Base-by-base conservation (phyloP, 2,888 invertebrate genomes). In the Toxonevra muliebris region DNA sequence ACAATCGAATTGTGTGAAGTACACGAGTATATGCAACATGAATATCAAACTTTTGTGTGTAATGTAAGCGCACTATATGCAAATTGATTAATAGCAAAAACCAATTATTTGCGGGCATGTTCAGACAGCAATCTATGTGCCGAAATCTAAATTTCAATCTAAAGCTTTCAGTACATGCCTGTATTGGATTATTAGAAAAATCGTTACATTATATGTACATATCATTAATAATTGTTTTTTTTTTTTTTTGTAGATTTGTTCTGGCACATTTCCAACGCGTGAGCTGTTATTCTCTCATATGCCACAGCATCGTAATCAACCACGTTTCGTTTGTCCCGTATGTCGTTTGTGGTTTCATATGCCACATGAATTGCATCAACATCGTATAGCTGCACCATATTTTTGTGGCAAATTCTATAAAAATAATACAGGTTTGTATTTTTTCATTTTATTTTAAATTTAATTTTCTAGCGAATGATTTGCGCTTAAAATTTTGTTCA, bases 1-100 rank as follows among this genome's bases (percentile, higher is more conserved):
- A 80, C 78, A 12, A 79, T 82, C 64, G 75, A 77, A 19, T 77
- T 80, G 41, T 82, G 83, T 69, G 82, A 82, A 65, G 73, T 77
- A 54, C 82, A 82, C 70, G 82, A 82, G 71, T 82, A 78, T 57
- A 79, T 78, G 73, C 79, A 82, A 42, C 81, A 82, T 62, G 83
- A 82, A 62, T 79, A 82, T 67, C 76, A 77, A 3, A 77, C 72
- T 63, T 82, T 76, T 74, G 77, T 80, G 42, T 82, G 82, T 75
- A 82, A 82, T 73, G 81, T 82, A 79, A 76, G 82, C 70, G 65
- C 40, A 30, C 30, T 7, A 30, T 30, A 30, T 30, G 30, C 2
- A 30, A 30, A 30, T 53, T 8, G 3, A 52, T 42, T 42, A 30
- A 50, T 13, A 63, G 40, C 43, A 15, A 40, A 41, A 30, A 30